Percentiles rank a stretch among this genome's conserved stretches.
Evolutionary conservation across 2,888 invertebrate species (phyloP).

Genomic region (Callinectes sapidus): DNA sequence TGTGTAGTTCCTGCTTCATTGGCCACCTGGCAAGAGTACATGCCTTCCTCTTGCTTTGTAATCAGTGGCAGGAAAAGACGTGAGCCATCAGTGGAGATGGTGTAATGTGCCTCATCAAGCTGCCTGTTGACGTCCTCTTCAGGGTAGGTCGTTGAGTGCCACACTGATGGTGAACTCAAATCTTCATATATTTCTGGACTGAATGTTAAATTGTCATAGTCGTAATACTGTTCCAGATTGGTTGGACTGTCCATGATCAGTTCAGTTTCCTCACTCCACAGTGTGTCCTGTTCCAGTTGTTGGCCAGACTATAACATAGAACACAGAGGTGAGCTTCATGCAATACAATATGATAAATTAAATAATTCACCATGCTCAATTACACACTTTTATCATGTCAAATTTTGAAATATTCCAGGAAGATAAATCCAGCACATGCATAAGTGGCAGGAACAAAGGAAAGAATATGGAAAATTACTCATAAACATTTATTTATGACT

Average conservation of each 20-base stretch:
- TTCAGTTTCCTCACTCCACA: background rate
- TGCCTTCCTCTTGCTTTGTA: slow-evolving; percentile 52
- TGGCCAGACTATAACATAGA: background rate
- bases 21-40: slow-evolving; percentile 58
- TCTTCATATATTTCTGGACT: background rate
- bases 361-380: too few species aligned
- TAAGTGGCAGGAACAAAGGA: too few species aligned
- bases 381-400: too few species aligned
- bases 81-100: slow-evolving; percentile 48
- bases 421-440: too few species aligned
- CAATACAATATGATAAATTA: background rate
- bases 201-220: background rate
- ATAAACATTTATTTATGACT: background rate
- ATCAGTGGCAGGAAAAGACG: slow-evolving; percentile 50
- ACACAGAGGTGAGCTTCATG: background rate
- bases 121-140: background rate
- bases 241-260: background rate
- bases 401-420: too few species aligned
- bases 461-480: background rate
- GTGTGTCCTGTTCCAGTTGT: background rate
- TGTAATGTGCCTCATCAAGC: slow-evolving; percentile 28
- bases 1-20: slow-evolving; percentile 59
- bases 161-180: background rate
- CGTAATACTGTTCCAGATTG: background rate
- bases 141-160: background rate